These are phyloP conservation scores for Epistrophe eligans DNA, from an alignment of 2,888 invertebrate genomes.

Conservation along the genomic window DNA sequence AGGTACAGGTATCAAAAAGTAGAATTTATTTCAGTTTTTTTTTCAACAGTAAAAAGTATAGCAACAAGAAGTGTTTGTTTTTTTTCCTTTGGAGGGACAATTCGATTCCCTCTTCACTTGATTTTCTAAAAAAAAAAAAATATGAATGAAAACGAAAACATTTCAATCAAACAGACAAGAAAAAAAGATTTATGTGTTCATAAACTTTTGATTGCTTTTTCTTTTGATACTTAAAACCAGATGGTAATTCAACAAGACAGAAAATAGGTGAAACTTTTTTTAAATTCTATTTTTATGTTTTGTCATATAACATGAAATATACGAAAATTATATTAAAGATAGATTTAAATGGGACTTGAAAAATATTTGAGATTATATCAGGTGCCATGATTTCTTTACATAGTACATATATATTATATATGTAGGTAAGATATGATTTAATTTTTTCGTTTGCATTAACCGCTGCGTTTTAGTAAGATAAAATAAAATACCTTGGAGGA, in stretches of 20 bases:
- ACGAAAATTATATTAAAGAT: too few relatives aligned
- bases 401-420: too few relatives aligned
- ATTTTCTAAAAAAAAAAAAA: not conserved
- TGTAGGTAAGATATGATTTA: too few relatives aligned
- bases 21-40: too few relatives aligned
- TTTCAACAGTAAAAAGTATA: too few relatives aligned
- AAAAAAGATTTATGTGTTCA: not conserved
- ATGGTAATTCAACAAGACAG: not conserved
- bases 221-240: not conserved
- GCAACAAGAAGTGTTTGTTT: too few relatives aligned
- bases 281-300: not conserved
- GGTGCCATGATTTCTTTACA: too few relatives aligned
- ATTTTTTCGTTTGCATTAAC: too few relatives aligned
- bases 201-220: slow-evolving; percentile 10
- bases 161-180: not conserved
- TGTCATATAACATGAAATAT: not conserved
- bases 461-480: too few relatives aligned
- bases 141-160: not conserved
- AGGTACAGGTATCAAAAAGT: too few relatives aligned
- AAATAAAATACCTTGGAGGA: too few relatives aligned
- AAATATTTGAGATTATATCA: too few relatives aligned
- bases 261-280: not conserved
- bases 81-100: not conserved
- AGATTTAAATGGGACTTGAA: not conserved
- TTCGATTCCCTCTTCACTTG: not conserved